These are phyloP conservation scores for Anolis carolinensis DNA, from an alignment of 2,113 vertebrate genomes.

Conservation along the genomic window DNA sequence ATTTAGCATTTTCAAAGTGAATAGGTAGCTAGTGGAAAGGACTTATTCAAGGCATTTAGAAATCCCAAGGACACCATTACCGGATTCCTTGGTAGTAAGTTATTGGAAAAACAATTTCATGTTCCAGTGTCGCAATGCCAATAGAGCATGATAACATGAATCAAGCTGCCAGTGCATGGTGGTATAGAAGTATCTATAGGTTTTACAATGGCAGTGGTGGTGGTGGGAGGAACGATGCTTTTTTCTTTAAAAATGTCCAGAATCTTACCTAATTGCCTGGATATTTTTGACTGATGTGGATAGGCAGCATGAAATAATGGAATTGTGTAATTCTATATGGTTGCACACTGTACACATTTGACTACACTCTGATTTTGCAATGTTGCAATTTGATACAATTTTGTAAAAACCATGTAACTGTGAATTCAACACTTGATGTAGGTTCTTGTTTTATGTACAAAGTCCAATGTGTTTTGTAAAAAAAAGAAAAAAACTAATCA, in stretches of 20 bases:
- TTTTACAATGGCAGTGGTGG: neutral
- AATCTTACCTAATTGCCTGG: neutral
- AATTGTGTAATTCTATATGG: too few species aligned
- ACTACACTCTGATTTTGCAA: too few species aligned
- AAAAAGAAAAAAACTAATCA: too few species aligned
- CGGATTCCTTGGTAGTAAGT: neutral
- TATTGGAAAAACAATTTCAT: neutral
- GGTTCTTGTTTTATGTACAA: too few species aligned
- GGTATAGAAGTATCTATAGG: neutral
- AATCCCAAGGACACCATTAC: neutral
- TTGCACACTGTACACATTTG: too few species aligned
- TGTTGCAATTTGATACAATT: too few species aligned
- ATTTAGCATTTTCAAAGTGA: neutral
- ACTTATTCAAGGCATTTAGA: neutral
- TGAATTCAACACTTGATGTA: too few species aligned
- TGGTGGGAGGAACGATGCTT: too few species aligned
- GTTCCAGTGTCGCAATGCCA: neutral
- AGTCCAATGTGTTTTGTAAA: too few species aligned
- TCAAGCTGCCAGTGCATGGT: neutral
- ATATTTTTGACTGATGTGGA: neutral
- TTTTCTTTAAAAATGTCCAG: too few species aligned
- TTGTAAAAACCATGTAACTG: too few species aligned
- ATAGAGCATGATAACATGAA: neutral
- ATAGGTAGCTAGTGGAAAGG: neutral
- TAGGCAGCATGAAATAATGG: too few species aligned